These are phyloP conservation scores for Drepana falcataria DNA, from an alignment of 2,888 invertebrate species.

Conservation along the genomic window DNA sequence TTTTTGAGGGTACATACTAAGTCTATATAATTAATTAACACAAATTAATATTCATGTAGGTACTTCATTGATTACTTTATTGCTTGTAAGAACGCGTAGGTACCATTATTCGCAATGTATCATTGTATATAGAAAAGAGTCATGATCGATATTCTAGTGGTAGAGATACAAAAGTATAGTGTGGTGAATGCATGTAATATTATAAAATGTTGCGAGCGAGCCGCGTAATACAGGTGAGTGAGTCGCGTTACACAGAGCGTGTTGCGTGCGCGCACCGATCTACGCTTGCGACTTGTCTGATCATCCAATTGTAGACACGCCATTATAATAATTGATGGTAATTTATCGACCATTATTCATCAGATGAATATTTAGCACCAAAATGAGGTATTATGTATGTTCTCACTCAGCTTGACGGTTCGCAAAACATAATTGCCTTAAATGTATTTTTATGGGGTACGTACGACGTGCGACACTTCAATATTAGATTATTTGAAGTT, in stretches of 20 bases:
- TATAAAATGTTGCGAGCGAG: constrained; percentile 42
- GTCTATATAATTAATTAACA: too few relatives aligned
- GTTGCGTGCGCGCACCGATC: constrained; percentile 17
- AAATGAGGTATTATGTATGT: background rate
- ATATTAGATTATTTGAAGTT: too few relatives aligned
- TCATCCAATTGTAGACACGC: constrained; percentile 44
- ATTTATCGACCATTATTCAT: constrained; percentile 35
- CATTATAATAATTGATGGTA: constrained; percentile 50
- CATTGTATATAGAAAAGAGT: background rate
- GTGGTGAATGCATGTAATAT: constrained; percentile 28
- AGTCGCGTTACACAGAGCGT: constrained; percentile 40
- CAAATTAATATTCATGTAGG: too few relatives aligned
- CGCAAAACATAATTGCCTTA: background rate
- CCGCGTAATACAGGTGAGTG: constrained; percentile 60
- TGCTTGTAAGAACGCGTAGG: too few relatives aligned
- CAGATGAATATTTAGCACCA: background rate
- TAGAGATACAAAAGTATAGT: background rate
- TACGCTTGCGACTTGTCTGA: constrained; percentile 27
- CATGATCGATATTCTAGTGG: background rate
- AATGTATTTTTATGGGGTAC: background rate
- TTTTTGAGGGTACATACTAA: too few relatives aligned
- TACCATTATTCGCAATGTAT: background rate
- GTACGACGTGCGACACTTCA: too few relatives aligned
- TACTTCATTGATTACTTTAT: too few relatives aligned
- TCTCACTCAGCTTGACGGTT: background rate